phyloP scores from a whole-genome alignment of 2,888 invertebrate genomes.

The Acleris literana region DNA sequence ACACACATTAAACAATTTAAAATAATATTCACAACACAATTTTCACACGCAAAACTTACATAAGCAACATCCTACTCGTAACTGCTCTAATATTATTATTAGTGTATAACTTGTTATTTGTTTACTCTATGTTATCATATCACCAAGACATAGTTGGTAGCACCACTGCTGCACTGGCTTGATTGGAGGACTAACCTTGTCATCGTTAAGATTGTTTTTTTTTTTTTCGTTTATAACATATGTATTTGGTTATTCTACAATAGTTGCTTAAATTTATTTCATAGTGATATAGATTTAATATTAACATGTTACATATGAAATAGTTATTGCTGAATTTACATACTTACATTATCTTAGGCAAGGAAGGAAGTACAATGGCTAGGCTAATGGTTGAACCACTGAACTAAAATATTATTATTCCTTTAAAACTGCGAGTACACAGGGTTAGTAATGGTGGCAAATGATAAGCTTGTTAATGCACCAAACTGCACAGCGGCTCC shows the following conservation, averaged over 20 bases:
- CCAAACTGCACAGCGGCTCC: conserved; percentile 5
- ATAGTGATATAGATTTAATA: conserved; percentile 30
- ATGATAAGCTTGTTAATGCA: conserved; percentile 35
- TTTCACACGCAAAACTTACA: conserved; percentile 65
- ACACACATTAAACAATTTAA: conserved; percentile 54
- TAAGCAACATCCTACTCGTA: conserved; percentile 52
- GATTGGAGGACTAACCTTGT: conserved; percentile 37
- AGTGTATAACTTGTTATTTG: conserved; percentile 46
- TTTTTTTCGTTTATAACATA: conserved; percentile 11
- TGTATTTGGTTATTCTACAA: conserved; percentile 17
- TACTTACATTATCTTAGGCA: conserved; percentile 17
- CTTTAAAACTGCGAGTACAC: conserved; percentile 45
- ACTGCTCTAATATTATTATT: conserved; percentile 46
- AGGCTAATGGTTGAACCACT: neutral
- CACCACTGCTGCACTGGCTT: conserved; percentile 44
- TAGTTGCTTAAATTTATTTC: conserved; percentile 27
- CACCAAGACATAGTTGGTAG: conserved; percentile 39
- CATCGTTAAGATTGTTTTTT: conserved; percentile 13
- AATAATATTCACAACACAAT: conserved; percentile 45
- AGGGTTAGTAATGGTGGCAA: conserved; percentile 62
- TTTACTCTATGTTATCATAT: conserved; percentile 31
- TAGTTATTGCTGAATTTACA: conserved; percentile 28
- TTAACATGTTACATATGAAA: conserved; percentile 11
- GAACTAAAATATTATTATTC: conserved; percentile 5
- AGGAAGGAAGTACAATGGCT: too few relatives aligned